Base-by-base conservation (phyloP, 1,140 invertebrate genomes). In the Samia ricini region DNA sequence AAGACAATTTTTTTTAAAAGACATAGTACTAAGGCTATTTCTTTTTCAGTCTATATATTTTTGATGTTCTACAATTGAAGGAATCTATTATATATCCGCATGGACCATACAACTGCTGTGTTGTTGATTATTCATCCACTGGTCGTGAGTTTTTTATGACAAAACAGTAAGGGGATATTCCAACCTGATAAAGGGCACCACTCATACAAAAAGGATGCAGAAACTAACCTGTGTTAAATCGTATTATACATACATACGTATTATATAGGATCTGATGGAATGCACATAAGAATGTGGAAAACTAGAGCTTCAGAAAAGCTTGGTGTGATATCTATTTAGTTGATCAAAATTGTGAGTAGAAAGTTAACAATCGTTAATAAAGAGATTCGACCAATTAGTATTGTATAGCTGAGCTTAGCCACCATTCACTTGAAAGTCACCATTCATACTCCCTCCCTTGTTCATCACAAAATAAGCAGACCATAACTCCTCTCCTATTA, bases 211-310 rank as follows among this genome's bases (percentile, higher is more conserved):
- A 87, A 93, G 99, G 76, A 99, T 99, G 98, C 98, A 99, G 88
- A 94, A 97, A 68, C 91, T 99, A 0, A 96, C 96, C 0, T 95
- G 94, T 78, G 94, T 99, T 10, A 91, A 94, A 59, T 99, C 98
- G 98, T 96, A 97, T 0, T 83, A 96, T 49, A 99, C 96, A 97
- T 81, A 99, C 98, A 91, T 99, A 98, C 77, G 94, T 99, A 52
- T 83, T 99, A 15, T n/a, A 97, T 96, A 69, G 98, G 97, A 22
- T 99, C 98, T 50, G 98, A 99, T 91, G 99, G 99, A 92, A 99
- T 99, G 98, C 99, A 99, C 85, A 96, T 99, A 64, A 93, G 99
- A 72, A 92, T 99, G 74, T 99, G 99, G 99, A 99, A 99, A 91
- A 95, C 98, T 1, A 95, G 94, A 81, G 98, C 99, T 0, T 96